A percentile compares a stretch with the other conserved stretches of the same genome.
phyloP scores from a whole-genome alignment of 2,113 vertebrate genomes.

The Labrus mixtus region DNA sequence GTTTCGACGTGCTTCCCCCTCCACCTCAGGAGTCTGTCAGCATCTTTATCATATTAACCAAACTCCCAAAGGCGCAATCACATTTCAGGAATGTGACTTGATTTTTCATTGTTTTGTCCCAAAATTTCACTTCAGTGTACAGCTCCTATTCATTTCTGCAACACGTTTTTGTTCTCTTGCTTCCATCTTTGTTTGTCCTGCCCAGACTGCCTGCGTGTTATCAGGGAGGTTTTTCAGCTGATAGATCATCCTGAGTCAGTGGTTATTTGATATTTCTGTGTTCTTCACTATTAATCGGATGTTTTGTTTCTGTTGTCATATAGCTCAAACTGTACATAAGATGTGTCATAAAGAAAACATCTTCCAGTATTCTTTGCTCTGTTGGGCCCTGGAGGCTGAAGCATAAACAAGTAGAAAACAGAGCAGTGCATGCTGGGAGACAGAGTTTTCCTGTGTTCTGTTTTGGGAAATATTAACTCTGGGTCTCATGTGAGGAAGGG shows the following conservation, averaged over 20 bases:
- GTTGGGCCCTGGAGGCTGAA: conserved; percentile 37
- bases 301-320: conserved; percentile 42
- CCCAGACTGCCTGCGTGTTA: neutral
- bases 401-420: conserved; percentile 25
- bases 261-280: conserved; percentile 45
- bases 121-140: conserved; percentile 11
- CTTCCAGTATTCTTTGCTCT: conserved; percentile 38
- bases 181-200: neutral
- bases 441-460: neutral
- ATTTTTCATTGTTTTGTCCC: conserved; percentile 16
- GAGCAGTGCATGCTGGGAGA: conserved; percentile 56
- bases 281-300: conserved; percentile 41
- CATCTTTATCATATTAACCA: conserved; percentile 21
- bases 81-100: conserved; percentile 32
- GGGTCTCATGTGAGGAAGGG: conserved; percentile 13
- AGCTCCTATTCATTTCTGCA: conserved; percentile 16
- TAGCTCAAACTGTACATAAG: conserved; percentile 42
- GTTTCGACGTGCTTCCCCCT: conserved; percentile 32
- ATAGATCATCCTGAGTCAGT: conserved; percentile 31
- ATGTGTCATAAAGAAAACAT: conserved; percentile 1
- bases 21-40: conserved; percentile 22
- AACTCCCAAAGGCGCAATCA: conserved; percentile 6
- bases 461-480: conserved; percentile 35
- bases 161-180: conserved; percentile 19
- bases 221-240: conserved; percentile 20